These are phyloP conservation scores for Philotrypesis tridentata DNA, from an alignment of 1,140 invertebrate genomes.

Conservation along the genomic window DNA sequence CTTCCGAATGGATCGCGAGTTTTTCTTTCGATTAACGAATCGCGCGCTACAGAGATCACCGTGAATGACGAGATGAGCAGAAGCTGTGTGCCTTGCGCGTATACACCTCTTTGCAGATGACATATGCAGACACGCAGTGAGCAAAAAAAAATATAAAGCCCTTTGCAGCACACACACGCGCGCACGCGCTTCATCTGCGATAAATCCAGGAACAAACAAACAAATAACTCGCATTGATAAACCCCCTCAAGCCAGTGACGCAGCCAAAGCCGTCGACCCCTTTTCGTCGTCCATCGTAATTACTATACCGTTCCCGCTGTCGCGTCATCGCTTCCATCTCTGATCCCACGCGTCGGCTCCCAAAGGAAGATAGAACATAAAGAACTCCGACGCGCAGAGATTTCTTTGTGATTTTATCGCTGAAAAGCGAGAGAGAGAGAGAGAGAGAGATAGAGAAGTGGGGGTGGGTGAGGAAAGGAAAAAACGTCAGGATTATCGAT, in stretches of 20 bases:
- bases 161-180: not conserved
- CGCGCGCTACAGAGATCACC: not conserved
- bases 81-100: too few relatives aligned
- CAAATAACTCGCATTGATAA: constrained; percentile 16
- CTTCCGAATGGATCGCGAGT: too few relatives aligned
- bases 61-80: not conserved
- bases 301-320: constrained; percentile 9
- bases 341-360: not conserved
- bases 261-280: constrained; percentile 3
- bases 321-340: not conserved
- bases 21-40: not conserved
- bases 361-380: not conserved
- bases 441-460: too few relatives aligned
- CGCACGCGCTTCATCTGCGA: too few relatives aligned
- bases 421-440: constrained; percentile 3
- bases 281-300: constrained; percentile 14
- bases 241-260: not conserved
- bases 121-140: not conserved
- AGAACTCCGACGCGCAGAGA: constrained; percentile 8
- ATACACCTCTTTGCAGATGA: not conserved
- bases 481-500: constrained; percentile 39
- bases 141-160: not conserved
- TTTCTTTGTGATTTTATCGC: constrained; percentile 47
- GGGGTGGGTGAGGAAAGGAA: too few relatives aligned
- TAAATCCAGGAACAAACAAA: not conserved